These are phyloP conservation scores for Callaeas wilsoni DNA, from an alignment of 2,113 vertebrate genomes.

Conservation along the genomic window DNA sequence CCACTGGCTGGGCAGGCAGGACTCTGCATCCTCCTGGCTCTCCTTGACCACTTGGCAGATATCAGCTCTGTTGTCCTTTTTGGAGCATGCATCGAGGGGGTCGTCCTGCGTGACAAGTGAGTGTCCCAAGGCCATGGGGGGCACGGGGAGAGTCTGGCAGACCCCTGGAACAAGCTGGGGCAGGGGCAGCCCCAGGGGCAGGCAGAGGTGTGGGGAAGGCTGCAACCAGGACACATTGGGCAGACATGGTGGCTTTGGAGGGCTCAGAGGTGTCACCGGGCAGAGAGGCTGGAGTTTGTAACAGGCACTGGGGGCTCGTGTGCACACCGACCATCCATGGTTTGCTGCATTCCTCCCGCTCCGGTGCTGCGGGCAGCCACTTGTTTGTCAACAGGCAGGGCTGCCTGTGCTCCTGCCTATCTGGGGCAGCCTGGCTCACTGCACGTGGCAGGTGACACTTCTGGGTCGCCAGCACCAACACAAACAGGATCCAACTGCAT, in stretches of 20 bases:
- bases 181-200: neutral
- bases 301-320: rapidly evolving
- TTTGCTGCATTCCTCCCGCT: neutral
- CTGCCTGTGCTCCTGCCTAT: neutral
- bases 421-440: neutral
- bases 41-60: constrained; percentile 80
- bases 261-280: rapidly evolving
- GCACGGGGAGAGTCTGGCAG: neutral
- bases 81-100: constrained; percentile 92
- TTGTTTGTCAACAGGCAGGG: constrained; percentile 35
- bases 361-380: neutral
- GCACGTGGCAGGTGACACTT: constrained; percentile 21
- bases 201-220: too few relatives aligned
- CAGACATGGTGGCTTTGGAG: rapidly evolving
- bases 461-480: constrained; percentile 27
- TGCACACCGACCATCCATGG: neutral
- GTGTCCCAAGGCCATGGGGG: neutral
- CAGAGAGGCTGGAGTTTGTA: neutral
- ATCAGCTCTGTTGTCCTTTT: constrained; percentile 91
- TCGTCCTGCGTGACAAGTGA: constrained; percentile 95
- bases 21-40: neutral
- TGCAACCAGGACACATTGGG: neutral
- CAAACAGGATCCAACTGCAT: neutral
- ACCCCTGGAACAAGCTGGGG: neutral
- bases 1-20: neutral